Evolutionary conservation across 30 jellyfish, hydroid and myxozoan genomes (phyloP).

Genomic region (Turritopsis rubra): DNA sequence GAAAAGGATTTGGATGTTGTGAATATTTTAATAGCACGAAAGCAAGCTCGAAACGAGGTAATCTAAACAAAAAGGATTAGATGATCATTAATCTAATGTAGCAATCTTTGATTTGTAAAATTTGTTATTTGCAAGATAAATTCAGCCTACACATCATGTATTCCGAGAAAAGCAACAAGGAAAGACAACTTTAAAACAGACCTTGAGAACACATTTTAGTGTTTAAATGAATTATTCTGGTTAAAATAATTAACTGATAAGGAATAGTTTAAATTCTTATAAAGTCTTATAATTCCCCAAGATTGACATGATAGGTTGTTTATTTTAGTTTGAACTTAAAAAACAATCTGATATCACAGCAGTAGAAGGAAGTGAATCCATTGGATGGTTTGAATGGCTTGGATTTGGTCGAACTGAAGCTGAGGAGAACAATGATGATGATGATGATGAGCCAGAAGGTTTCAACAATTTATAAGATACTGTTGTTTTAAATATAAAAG

Average conservation of each 20-base stretch:
- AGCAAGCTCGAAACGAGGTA: conserved; percentile 41
- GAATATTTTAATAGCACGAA: conserved; percentile 32
- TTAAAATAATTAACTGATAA: too few species aligned
- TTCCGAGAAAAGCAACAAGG: too few species aligned
- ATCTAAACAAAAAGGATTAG: too few species aligned
- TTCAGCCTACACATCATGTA: too few species aligned
- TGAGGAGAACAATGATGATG: conserved; percentile 11
- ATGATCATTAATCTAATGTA: neutral
- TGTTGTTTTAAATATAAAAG: too few species aligned
- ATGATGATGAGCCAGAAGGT: neutral
- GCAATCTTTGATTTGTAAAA: neutral
- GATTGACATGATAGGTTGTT: neutral
- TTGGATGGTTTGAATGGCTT: conserved; percentile 49
- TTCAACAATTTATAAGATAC: neutral
- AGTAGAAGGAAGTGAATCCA: neutral
- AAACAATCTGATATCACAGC: conserved; percentile 10
- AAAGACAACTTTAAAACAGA: too few species aligned
- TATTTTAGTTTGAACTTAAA: conserved; percentile 26
- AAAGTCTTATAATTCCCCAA: too few species aligned
- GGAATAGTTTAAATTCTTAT: too few species aligned
- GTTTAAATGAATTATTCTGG: too few species aligned
- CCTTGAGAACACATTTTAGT: too few species aligned
- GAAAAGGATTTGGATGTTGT: conserved; percentile 33
- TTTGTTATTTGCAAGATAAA: neutral
- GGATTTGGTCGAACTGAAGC: conserved; percentile 13